Percentiles rank a stretch among this genome's conserved stretches.
Conservation (phyloP, 2,888 invertebrate genomes). For the Luperina nickerlii region DNA sequence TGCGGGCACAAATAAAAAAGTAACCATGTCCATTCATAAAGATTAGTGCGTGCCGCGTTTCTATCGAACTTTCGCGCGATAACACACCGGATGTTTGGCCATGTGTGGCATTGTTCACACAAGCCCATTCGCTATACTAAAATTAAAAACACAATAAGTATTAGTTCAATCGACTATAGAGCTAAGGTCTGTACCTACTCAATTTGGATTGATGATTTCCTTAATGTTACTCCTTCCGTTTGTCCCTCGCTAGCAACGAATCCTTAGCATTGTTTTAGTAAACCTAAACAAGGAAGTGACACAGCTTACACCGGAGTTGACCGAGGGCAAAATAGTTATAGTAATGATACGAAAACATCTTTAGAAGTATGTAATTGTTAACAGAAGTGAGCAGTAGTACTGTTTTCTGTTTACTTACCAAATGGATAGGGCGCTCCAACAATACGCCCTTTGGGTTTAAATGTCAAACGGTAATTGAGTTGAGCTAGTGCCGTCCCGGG, state of each 20-base stretch:
- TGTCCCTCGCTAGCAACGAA: constrained; percentile 15
- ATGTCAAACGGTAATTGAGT: constrained; percentile 77
- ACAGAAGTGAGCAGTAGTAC: constrained; percentile 36
- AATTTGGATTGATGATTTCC: constrained; percentile 61
- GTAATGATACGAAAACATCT: constrained; percentile 33
- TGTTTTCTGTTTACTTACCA: constrained; percentile 65
- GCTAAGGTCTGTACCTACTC: constrained; percentile 36
- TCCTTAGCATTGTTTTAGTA: constrained; percentile 1
- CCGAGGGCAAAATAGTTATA: constrained; percentile 6
- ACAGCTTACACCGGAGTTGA: neutral
- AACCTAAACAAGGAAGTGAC: neutral
- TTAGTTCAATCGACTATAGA: constrained; percentile 56
- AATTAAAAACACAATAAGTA: constrained; percentile 67
- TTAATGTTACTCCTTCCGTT: constrained; percentile 57
- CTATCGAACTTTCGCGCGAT: constrained; percentile 82
- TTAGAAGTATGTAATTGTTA: constrained; percentile 24
- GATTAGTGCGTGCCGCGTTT: constrained; percentile 76
- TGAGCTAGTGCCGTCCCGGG: constrained; percentile 67
- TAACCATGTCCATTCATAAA: constrained; percentile 77
- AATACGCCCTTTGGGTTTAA: constrained; percentile 74
- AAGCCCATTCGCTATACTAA: constrained; percentile 70
- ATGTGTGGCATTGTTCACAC: constrained; percentile 84
- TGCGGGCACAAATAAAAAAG: constrained; percentile 67
- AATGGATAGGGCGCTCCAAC: constrained; percentile 63
- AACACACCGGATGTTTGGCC: constrained; percentile 86